phyloP scores from a whole-genome alignment of 1,140 invertebrate genomes.

The Coelopa frigida region DNA sequence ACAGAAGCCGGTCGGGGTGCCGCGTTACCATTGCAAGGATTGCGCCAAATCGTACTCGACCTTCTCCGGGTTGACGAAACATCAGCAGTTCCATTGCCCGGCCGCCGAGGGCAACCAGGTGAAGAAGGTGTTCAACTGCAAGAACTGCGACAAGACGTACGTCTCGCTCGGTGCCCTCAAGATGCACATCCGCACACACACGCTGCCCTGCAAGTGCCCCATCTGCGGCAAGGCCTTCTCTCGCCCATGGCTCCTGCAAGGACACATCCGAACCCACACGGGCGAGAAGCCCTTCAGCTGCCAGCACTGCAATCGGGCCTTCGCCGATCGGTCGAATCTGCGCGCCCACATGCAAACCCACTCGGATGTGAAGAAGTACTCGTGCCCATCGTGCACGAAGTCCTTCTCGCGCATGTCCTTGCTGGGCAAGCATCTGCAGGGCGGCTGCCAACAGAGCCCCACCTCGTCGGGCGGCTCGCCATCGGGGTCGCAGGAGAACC shows the following conservation, averaged over 20 bases:
- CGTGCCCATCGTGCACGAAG: conserved; percentile 84
- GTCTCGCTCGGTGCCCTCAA: conserved; percentile 91
- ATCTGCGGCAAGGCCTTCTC: conserved; percentile 97
- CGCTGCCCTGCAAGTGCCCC: conserved; percentile 93
- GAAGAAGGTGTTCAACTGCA: conserved; percentile 91
- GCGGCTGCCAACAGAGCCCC: conserved; percentile 58
- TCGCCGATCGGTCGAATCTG: conserved; percentile 93
- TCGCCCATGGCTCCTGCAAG: conserved; percentile 91
- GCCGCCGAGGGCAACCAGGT: conserved; percentile 71
- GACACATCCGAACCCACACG: conserved; percentile 89
- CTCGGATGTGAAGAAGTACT: conserved; percentile 96
- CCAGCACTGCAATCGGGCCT: conserved; percentile 87
- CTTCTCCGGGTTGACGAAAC: conserved; percentile 90
- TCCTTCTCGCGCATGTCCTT: conserved; percentile 96
- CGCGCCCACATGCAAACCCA: conserved; percentile 95
- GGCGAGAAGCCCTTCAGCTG: conserved; percentile 97
- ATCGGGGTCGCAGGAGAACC: conserved; percentile 3
- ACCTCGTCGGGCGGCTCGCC: conserved; percentile 1
- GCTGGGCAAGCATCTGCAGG: conserved; percentile 85
- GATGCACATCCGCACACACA: conserved; percentile 98
- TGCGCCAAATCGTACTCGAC: conserved; percentile 96
- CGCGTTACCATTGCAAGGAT: conserved; percentile 79
- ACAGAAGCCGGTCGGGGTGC: conserved; percentile 42
- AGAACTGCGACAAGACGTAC: conserved; percentile 94
- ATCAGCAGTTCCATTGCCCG: conserved; percentile 92